Evolutionary conservation across 53 echinoderm and acorn worm genomes (phyloP), one percentile per base, ranked within the genome.

Genomic region (Glandiceps talaboti): DNA sequence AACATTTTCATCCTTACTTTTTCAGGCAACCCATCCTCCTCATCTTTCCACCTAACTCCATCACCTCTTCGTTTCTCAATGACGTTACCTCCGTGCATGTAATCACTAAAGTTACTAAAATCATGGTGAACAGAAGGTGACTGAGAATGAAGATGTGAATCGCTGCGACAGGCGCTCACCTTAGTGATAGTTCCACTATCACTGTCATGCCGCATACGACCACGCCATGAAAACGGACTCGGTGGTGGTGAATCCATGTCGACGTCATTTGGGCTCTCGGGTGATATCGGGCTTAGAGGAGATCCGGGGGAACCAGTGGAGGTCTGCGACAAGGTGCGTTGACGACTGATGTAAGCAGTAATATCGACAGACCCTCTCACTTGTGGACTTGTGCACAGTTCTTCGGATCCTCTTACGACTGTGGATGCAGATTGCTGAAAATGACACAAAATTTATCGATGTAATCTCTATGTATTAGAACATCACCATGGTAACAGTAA

Each of bases 271-370:
- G 64, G 64, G 64, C 64, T 45, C 6, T 6, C 64, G 6, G 64
- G 64, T 20, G 64, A 45, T 20, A 45, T 45, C 64, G 64, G 64
- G 64, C 64, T 45, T 6, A 12, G 6, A 20, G 64, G 64, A 20
- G 6, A 12, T 6, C 6, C 6, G 6, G 64, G 64, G 6, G 64
- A 45, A 6, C 20, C 64, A 6, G 20, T 20, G 6, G 64, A 45
- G 64, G 6, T 45, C 6, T 45, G 90, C 87, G 27, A 92, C 90
- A 73, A 96, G 82, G 80, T 96, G 90, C n/a, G 90, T 84, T 10
- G 97, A 92, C 1, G 97, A 90, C 90, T 92, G 92, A 82, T 92
- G 31, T 87, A 86, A 26, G 81, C 86, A 12, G 64, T 45, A 6
- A 45, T 45, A 45, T 45, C 64, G 45, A 82, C 80, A 6, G 86